phyloP scores from a whole-genome alignment of 1,140 invertebrate species.

The Stegodyphus dumicola region DNA sequence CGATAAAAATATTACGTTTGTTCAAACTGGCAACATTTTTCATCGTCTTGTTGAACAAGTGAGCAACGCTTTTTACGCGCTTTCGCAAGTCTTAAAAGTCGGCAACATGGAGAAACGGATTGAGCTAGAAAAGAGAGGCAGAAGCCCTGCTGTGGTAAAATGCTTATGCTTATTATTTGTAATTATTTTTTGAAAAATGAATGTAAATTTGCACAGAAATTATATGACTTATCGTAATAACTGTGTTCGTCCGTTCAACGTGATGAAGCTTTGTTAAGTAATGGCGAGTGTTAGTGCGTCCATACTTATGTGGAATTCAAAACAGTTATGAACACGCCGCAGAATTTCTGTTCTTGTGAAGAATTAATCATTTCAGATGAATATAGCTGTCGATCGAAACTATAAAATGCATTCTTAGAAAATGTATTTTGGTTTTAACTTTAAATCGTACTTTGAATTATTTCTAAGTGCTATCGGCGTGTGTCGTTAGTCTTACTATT shows the following conservation, averaged over 20 bases:
- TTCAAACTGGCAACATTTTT: neutral
- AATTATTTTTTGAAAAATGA: neutral
- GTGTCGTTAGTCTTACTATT: slow-evolving; percentile 35
- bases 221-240: neutral
- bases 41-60: slow-evolving; percentile 56
- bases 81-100: slow-evolving; percentile 53
- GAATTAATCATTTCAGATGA: neutral
- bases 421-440: neutral
- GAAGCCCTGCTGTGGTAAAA: slow-evolving; percentile 81
- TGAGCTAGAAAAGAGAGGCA: slow-evolving; percentile 87
- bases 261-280: slow-evolving; percentile 25
- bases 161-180: slow-evolving; percentile 6
- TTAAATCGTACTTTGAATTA: neutral
- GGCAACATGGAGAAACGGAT: slow-evolving; percentile 88
- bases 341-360: neutral
- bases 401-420: neutral
- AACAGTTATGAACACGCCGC: slow-evolving; percentile 28
- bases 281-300: slow-evolving; percentile 43
- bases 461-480: slow-evolving; percentile 17
- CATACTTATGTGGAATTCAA: slow-evolving; percentile 47
- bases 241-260: neutral
- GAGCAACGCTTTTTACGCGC: slow-evolving; percentile 56
- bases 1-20: too few relatives aligned
- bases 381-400: slow-evolving; percentile 4
- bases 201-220: neutral